Evolutionary conservation across 2,888 invertebrate genomes (phyloP).

Genomic region (Xestoiulus laeticollis): DNA sequence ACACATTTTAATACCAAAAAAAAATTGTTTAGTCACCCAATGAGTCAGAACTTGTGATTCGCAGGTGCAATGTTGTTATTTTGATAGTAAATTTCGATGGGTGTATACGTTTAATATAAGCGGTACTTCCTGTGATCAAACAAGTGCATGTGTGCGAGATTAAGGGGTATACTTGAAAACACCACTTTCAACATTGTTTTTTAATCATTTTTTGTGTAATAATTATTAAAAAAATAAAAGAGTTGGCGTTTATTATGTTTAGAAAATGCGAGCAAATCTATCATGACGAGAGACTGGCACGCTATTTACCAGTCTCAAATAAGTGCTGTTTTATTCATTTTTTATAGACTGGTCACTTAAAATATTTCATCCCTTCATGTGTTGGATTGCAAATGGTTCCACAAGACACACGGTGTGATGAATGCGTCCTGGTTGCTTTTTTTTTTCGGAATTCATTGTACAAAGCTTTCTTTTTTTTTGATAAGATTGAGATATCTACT

Average conservation of each 20-base stretch:
- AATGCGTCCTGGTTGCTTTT: constrained; percentile 13
- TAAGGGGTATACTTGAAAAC: background rate
- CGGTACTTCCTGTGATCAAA: background rate
- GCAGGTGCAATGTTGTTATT: no score
- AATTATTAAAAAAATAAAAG: background rate
- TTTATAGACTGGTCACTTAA: background rate
- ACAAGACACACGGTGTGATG: background rate
- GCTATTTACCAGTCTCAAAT: background rate
- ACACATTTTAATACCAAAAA: no score
- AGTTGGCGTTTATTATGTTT: background rate
- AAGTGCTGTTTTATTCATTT: background rate
- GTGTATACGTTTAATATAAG: no score
- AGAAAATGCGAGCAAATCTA: background rate
- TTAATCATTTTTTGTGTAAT: no score
- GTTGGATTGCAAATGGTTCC: background rate
- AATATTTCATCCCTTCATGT: background rate
- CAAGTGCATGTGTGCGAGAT: background rate
- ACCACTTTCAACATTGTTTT: background rate
- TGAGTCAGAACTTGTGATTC: no score
- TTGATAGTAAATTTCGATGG: no score
- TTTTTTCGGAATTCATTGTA: background rate
- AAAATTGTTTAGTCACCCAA: no score
- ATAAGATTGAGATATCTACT: constrained; percentile 26
- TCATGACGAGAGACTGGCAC: background rate
- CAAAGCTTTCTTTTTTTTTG: constrained; percentile 12